These are phyloP conservation scores for Illadopsis cleaveri DNA, from an alignment of 2,113 vertebrate species.

Conservation along the genomic window DNA sequence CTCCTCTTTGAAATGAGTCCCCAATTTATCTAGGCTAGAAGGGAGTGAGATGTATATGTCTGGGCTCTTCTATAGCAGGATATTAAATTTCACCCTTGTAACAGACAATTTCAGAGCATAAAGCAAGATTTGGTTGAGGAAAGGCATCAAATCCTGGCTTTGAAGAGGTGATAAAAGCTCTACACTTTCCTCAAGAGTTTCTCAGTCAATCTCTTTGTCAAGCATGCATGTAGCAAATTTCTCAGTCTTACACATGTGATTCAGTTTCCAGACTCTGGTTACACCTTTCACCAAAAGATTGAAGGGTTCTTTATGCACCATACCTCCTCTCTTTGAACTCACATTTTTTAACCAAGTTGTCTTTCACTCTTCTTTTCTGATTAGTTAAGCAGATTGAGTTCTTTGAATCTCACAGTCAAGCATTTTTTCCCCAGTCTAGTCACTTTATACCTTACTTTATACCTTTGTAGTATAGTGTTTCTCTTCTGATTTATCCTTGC, in stretches of 20 bases:
- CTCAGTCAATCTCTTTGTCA: neutral
- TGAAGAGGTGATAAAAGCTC: neutral
- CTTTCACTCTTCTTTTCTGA: neutral
- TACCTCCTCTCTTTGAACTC: neutral
- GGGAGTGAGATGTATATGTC: neutral
- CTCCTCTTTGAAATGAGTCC: constrained; percentile 3
- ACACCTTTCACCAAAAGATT: neutral
- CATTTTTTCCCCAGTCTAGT: neutral
- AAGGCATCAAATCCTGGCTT: neutral
- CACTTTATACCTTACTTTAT: neutral
- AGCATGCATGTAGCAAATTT: neutral
- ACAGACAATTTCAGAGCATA: neutral
- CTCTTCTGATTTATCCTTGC: neutral
- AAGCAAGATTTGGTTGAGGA: neutral
- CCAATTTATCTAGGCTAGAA: neutral
- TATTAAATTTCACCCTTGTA: neutral
- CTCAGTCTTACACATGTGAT: neutral
- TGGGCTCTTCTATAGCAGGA: neutral
- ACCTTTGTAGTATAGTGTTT: neutral
- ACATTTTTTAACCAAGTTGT: neutral
- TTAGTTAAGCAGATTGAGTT: neutral
- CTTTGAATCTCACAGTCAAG: neutral
- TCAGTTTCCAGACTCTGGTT: neutral
- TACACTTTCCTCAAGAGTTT: neutral
- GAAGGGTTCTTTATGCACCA: neutral